Base-by-base conservation (phyloP, 2,113 vertebrate genomes). In the Manacus vitellinus region DNA sequence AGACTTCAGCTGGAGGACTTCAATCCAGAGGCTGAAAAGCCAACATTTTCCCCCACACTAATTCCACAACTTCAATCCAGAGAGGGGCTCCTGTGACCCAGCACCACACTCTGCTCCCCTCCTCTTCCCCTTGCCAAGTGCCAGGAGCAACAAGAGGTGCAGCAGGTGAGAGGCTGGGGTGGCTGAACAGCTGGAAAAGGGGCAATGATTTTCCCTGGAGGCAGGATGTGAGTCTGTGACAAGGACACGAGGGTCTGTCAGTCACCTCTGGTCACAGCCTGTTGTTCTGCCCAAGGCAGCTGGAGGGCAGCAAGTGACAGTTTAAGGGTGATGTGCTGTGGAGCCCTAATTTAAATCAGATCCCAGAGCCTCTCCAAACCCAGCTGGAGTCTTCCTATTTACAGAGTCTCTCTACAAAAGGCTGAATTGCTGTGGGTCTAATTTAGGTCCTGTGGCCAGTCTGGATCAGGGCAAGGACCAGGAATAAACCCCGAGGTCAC, bases 251-350 rank as follows among this genome's bases (percentile, higher is more conserved):
- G 27, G 43, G 39, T 28, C 75, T 31, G 25, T 44, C 41, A 51
- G 62, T 15, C 71, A 24, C 25, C 55, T 27, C 58, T 67, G 47
- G 28, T 8, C 59, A 21, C 58, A 78, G 67, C 30, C 65, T 96
- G 94, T 91, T 44, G 46, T 96, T 89, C 86, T 78, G 31, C 43
- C 59, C 62, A 78, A 28, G 28, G 47, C 91, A 98, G 96, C 94
- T 79, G 97, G 98, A 96, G 98, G 98, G 98, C 96, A 93, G 92
- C 63, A 90, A 80, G 33, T 70, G 83, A 97, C 93, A 97, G 88
- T 37, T 19, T 37, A 96, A 87, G 59, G 33, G 77, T 3, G 7
- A 68, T 31, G 39, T 18, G 41, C 24, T 75, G 15, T 4, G 15
- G 59, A 85, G n/a, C 33, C 39, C 54, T 72, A 88, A 91, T 37